Evolutionary conservation across 2,113 vertebrate genomes (phyloP).

Genomic region (Glaucomys volans): DNA sequence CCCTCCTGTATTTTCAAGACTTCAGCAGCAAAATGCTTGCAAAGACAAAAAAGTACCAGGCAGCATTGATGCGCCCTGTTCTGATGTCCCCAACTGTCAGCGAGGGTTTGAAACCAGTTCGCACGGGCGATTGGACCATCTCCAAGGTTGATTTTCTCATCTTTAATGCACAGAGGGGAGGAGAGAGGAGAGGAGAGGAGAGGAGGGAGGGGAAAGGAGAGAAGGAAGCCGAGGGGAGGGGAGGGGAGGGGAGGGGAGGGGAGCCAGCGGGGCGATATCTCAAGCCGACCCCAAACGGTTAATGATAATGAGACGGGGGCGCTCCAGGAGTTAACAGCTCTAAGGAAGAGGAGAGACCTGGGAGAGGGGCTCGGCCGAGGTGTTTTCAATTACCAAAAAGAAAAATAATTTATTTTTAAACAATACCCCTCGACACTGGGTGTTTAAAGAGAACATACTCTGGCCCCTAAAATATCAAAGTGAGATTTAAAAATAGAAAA

Average conservation of each 20-base stretch:
- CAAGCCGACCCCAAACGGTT: conserved; percentile 86
- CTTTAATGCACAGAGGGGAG: conserved; percentile 80
- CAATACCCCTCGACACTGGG: conserved; percentile 78
- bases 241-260: conserved; percentile 67
- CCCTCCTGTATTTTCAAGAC: conserved; percentile 23
- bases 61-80: conserved; percentile 73
- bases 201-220: conserved; percentile 50
- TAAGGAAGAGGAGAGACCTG: conserved; percentile 71
- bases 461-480: conserved; percentile 87
- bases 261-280: conserved; percentile 78
- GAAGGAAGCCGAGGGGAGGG: not conserved
- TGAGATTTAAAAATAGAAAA: conserved; percentile 90
- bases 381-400: conserved; percentile 92
- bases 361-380: conserved; percentile 85
- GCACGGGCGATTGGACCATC: conserved; percentile 74
- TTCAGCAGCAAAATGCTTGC: conserved; percentile 66
- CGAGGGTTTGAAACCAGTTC: conserved; percentile 79
- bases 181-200: conserved; percentile 62
- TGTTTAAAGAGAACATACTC: conserved; percentile 84
- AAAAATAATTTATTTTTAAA: conserved; percentile 88
- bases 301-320: conserved; percentile 87
- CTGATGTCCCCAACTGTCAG: conserved; percentile 80
- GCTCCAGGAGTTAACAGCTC: conserved; percentile 85
- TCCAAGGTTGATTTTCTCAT: conserved; percentile 88
- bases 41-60: conserved; percentile 79